Evolutionary conservation across 2,113 vertebrate genomes (phyloP).

Genomic region (Macquaria australasica): DNA sequence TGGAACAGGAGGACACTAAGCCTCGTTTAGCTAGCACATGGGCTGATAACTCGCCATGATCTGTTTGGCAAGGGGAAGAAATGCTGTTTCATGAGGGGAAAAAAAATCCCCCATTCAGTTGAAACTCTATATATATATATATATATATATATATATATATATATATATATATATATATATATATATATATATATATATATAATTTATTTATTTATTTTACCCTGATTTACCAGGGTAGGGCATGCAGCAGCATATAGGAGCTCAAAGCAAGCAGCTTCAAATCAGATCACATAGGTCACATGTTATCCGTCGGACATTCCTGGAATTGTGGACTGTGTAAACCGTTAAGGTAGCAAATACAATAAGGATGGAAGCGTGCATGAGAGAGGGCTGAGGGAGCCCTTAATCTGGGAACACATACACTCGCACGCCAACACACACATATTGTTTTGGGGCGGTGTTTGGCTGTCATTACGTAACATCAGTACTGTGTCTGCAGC

Average conservation of each 20-base stretch:
- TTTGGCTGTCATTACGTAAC: conserved; percentile 68
- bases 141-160: not conserved
- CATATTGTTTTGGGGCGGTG: conserved; percentile 16
- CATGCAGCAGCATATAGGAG: not conserved
- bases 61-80: conserved; percentile 47
- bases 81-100: conserved; percentile 17
- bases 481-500: conserved; percentile 59
- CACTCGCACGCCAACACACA: conserved; percentile 2
- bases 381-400: conserved; percentile 13
- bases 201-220: conserved; percentile 1
- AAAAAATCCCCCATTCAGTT: conserved; percentile 11
- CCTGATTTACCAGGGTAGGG: conserved; percentile 16
- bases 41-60: conserved; percentile 59
- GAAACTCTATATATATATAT: conserved; percentile 2
- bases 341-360: conserved; percentile 40
- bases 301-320: conserved; percentile 23
- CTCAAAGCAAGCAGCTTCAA: conserved; percentile 28
- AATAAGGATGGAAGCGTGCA: conserved; percentile 24
- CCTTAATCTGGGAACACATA: conserved; percentile 40
- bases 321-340: conserved; percentile 37
- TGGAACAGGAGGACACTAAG: conserved; percentile 74
- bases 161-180: not conserved
- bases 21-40: conserved; percentile 64
- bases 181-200: not conserved
- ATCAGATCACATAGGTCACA: conserved; percentile 41